These are phyloP conservation scores for Wasmannia auropunctata DNA, from an alignment of 1,140 invertebrate genomes.

Conservation along the genomic window DNA sequence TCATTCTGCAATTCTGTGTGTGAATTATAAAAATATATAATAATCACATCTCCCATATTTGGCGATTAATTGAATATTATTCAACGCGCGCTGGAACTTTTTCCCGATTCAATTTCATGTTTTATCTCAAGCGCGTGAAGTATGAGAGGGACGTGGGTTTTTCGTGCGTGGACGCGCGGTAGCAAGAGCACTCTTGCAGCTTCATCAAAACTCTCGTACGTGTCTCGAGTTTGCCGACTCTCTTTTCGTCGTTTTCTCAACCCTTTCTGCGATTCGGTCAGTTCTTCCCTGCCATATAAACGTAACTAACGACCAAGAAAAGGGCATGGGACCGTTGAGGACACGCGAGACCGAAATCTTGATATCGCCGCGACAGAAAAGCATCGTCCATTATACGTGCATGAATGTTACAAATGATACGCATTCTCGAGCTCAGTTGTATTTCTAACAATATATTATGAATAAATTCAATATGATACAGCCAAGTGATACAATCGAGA, in stretches of 20 bases:
- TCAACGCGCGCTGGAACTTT: background rate
- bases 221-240: constrained; percentile 38
- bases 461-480: background rate
- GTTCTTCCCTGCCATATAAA: constrained; percentile 36
- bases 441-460: background rate
- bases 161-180: background rate
- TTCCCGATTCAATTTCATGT: background rate
- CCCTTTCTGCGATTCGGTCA: constrained; percentile 33
- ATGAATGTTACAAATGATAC: constrained; percentile 11
- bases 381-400: background rate
- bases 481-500: background rate
- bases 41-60: background rate
- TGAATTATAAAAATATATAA: background rate
- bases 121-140: background rate
- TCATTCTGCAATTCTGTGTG: background rate
- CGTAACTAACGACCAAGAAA: constrained; percentile 32
- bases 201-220: constrained; percentile 36
- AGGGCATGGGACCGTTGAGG: background rate
- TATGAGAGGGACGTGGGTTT: constrained; percentile 8
- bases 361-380: background rate
- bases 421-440: background rate
- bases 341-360: background rate
- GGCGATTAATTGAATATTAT: background rate
- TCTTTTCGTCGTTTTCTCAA: background rate
- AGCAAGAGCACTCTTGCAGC: constrained; percentile 24